Evolutionary conservation across 2,797 vertebrate genomes (phyloP), one percentile per base, ranked within the genome.

Genomic region (Botia almorhae): DNA sequence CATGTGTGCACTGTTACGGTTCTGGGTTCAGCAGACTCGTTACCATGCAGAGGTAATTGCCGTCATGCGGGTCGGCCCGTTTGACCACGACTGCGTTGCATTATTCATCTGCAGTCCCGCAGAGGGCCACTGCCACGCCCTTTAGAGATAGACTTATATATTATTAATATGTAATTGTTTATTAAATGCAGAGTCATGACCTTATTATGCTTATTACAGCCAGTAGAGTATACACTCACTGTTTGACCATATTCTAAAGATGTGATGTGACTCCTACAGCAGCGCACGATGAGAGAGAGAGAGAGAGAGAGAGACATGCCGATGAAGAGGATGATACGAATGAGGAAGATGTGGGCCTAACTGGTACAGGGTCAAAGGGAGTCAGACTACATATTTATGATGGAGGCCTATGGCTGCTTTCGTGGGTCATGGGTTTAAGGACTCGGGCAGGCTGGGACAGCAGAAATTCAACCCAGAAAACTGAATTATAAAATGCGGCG

Each of bases 91-190:
- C 89, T 87, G 90, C 88, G 91, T 26, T 94, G 91, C 92, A 94
- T 94, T 94, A 94, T 95, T 95, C 91, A 95, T 94, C 86, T 89
- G 33, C 56, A n/a, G 55, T 16, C 68, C 29, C 65, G 83, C 83
- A 76, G 76, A 80, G 78, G 84, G 74, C 77, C 69, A 36, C 48
- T 84, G 63, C 85, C 83, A 88, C 89, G 89, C 90, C 92, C 81
- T 86, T 88, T 88, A 82, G 92, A 91, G 91, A 90, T 88, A 64
- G 81, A 86, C 89, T 93, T 91, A 95, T 95, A 87, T 88, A 95
- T 94, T 93, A 95, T 95, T 93, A 91, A 95, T 94, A 85, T 90
- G 90, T 94, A 94, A 94, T 93, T 94, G 94, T 94, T 94, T 94
- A 94, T 94, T 94, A 94, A 95, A 94, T 94, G 94, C 94, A 91